A percentile compares a stretch with the other conserved stretches of the same genome.
Evolutionary conservation across 2,113 vertebrate species (phyloP).

Genomic region (Ivindomyrus marchei): DNA sequence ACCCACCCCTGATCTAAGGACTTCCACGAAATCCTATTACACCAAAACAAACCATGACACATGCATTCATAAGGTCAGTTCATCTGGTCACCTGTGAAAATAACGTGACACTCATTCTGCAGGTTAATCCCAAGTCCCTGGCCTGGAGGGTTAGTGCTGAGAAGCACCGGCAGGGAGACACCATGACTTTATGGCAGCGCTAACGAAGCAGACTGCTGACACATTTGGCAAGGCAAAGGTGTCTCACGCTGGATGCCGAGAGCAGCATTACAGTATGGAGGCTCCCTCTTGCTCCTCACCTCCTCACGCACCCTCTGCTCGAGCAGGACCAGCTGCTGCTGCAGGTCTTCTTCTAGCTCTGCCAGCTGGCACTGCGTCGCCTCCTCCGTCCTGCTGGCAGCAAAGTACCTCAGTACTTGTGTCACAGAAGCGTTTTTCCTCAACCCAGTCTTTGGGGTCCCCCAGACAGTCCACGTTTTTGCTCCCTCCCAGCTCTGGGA

Average conservation of each 20-base stretch:
- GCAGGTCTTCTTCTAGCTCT: conserved; percentile 64
- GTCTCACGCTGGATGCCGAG: neutral
- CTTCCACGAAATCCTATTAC: neutral
- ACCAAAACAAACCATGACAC: neutral
- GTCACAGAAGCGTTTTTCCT: neutral
- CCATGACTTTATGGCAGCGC: neutral
- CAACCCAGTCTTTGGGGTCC: neutral
- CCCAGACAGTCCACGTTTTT: neutral
- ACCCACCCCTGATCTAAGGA: neutral
- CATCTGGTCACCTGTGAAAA: neutral
- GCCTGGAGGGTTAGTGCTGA: neutral
- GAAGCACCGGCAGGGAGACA: neutral
- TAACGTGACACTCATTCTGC: neutral
- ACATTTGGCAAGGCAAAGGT: neutral
- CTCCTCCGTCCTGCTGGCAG: conserved; percentile 55
- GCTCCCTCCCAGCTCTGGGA: neutral
- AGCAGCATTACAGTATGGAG: neutral
- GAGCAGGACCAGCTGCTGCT: conserved; percentile 49
- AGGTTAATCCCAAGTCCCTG: neutral
- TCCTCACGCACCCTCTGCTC: conserved; percentile 54
- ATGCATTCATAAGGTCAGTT: neutral
- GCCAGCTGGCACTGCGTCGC: conserved; percentile 50
- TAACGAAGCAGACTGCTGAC: neutral
- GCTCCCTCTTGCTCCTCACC: conserved; percentile 42
- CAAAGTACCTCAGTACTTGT: neutral